A percentile compares a stretch with the other conserved stretches of the same genome.
Conservation (phyloP, 2,888 invertebrate genomes). For the Dioctria linearis region DNA sequence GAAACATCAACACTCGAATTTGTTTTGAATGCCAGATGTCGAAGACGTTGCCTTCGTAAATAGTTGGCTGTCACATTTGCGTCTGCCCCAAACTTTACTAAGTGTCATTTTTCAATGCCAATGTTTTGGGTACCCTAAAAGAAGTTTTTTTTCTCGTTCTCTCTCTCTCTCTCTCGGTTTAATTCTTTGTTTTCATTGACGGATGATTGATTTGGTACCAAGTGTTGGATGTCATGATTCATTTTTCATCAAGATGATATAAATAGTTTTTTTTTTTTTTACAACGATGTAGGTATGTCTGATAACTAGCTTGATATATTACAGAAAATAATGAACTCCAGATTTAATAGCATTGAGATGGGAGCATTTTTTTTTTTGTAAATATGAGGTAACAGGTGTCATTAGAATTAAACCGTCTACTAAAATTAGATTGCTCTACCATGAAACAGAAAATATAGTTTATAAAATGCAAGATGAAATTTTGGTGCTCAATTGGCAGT, state of each 20-base stretch:
- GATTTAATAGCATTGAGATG: not conserved
- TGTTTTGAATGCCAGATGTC: conserved; percentile 14
- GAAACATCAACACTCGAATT: not conserved
- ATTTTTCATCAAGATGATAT: not conserved
- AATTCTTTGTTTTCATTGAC: no score
- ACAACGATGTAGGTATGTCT: not conserved
- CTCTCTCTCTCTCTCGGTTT: not conserved
- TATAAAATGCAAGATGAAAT: no score
- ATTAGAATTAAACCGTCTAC: no score
- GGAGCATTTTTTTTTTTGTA: no score
- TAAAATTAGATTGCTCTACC: no score
- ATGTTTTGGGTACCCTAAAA: no score
- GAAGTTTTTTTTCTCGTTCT: not conserved
- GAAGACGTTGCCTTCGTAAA: not conserved
- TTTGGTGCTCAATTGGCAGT: no score
- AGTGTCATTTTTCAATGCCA: conserved; percentile 11
- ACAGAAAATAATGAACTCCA: not conserved
- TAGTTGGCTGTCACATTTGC: conserved; percentile 3
- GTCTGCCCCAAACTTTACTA: not conserved
- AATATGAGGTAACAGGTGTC: no score
- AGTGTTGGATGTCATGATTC: not conserved
- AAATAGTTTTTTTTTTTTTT: not conserved
- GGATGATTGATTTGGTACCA: conserved; percentile 19
- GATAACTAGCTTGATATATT: conserved; percentile 3
- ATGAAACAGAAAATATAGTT: no score